Conservation (phyloP, 1,140 invertebrate genomes). For the Trachelipus rathkii region DNA sequence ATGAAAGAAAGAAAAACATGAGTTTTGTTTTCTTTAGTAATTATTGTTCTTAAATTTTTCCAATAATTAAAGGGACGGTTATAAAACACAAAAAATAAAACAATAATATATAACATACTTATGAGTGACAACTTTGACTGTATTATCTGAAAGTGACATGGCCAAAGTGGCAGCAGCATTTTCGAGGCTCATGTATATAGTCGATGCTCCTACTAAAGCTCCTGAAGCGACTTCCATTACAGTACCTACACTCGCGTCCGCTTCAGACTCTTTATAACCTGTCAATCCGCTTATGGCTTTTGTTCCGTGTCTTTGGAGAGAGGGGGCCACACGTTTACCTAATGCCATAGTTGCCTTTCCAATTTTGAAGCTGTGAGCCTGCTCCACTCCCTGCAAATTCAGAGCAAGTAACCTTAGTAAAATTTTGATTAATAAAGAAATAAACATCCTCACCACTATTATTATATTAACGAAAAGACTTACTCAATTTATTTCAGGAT, state of each 20-base stretch:
- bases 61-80: background rate
- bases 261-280: constrained; percentile 55
- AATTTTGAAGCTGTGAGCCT: too few species aligned
- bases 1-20: too few species aligned
- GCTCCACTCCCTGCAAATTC: too few species aligned
- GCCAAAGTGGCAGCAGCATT: constrained; percentile 62
- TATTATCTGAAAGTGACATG: constrained; percentile 62
- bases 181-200: constrained; percentile 64
- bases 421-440: background rate
- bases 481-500: too few species aligned
- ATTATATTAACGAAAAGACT: too few species aligned
- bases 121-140: constrained; percentile 64
- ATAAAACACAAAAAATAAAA: constrained; percentile 22
- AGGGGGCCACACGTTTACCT: constrained; percentile 62
- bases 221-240: constrained; percentile 64
- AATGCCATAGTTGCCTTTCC: constrained; percentile 61
- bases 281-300: constrained; percentile 57
- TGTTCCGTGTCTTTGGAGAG: constrained; percentile 61
- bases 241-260: constrained; percentile 55
- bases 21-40: too few species aligned
- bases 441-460: too few species aligned
- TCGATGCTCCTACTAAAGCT: constrained; percentile 64
- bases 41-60: background rate
- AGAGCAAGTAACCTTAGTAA: background rate
- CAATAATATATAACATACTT: constrained; percentile 54